These are phyloP conservation scores for Arion vulgaris DNA, from an alignment of 1,140 invertebrate genomes.

Conservation along the genomic window DNA sequence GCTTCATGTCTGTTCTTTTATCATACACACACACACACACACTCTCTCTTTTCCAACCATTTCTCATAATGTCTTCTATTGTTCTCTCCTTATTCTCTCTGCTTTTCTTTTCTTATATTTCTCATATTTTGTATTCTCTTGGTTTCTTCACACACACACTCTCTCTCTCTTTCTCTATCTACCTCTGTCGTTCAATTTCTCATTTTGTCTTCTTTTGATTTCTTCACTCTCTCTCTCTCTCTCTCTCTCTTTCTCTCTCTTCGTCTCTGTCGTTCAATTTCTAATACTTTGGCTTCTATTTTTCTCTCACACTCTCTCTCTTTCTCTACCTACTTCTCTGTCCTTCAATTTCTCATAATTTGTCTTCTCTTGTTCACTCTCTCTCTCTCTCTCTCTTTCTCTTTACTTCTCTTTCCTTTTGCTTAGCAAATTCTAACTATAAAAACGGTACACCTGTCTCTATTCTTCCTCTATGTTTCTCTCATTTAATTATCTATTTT, in stretches of 20 bases:
- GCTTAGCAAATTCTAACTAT: no score
- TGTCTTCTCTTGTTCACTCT: neutral
- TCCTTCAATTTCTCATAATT: no score
- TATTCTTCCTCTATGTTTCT: no score
- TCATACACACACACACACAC: no score
- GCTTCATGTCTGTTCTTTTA: no score
- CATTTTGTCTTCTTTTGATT: neutral
- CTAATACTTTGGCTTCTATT: neutral
- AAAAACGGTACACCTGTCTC: no score
- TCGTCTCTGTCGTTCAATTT: neutral
- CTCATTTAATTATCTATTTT: no score
- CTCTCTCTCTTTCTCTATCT: neutral
- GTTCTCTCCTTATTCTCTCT: no score
- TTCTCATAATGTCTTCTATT: no score
- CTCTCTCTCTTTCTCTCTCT: neutral
- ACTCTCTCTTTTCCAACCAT: no score
- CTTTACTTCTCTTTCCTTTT: no score
- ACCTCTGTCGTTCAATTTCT: neutral
- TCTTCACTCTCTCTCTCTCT: neutral
- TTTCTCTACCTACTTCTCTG: no score
- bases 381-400: neutral
- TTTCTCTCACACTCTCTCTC: neutral
- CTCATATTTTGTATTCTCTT: neutral
- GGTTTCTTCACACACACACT: neutral
- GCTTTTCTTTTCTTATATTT: neutral